These are phyloP conservation scores for Melanotaenia nigrans DNA, from an alignment of 2,797 vertebrate species.

Conservation along the genomic window DNA sequence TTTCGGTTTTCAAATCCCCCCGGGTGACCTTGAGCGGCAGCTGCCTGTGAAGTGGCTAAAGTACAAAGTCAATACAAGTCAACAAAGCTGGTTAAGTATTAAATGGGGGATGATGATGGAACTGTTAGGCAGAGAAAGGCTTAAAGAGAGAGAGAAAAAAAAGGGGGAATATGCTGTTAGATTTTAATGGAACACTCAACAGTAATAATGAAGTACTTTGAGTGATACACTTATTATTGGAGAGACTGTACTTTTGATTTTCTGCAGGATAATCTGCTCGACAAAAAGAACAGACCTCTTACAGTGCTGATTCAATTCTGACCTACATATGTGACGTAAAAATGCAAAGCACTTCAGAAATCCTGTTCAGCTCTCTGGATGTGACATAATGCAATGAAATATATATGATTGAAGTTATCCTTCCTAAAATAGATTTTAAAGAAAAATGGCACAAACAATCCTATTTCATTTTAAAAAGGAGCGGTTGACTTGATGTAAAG, in stretches of 20 bases:
- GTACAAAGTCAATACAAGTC: conserved; percentile 74
- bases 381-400: neutral
- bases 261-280: conserved; percentile 28
- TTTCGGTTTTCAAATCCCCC: conserved; percentile 32
- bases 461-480: conserved; percentile 7
- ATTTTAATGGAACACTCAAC: conserved; percentile 50
- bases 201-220: conserved; percentile 33
- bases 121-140: conserved; percentile 48
- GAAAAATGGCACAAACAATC: neutral
- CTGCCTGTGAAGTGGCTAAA: conserved; percentile 63
- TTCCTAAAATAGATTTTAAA: conserved; percentile 1
- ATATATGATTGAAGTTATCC: neutral
- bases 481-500: neutral
- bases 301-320: conserved; percentile 1
- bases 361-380: neutral
- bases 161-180: conserved; percentile 26
- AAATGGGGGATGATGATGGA: conserved; percentile 64
- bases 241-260: conserved; percentile 29
- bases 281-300: conserved; percentile 8
- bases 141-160: conserved; percentile 32
- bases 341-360: neutral
- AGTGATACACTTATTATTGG: conserved; percentile 30
- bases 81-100: conserved; percentile 79
- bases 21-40: conserved; percentile 70
- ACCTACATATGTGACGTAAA: neutral